Evolutionary conservation across 2,113 vertebrate species (phyloP), one percentile per base, ranked within the genome.

Genomic region (Rattus rattus): DNA sequence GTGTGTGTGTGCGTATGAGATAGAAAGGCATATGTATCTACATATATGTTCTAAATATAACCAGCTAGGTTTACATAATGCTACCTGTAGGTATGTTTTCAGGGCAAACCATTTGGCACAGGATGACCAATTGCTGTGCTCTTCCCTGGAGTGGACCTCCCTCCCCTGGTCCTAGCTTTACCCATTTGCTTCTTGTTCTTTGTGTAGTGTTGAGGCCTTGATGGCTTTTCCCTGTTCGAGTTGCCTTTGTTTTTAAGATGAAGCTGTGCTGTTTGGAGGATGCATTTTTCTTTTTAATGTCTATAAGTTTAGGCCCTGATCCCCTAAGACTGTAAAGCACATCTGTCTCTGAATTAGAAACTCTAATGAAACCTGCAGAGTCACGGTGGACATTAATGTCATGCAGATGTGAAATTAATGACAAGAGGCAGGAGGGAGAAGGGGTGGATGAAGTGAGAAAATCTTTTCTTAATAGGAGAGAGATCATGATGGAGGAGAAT

Each of bases 281-380:
- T 28, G 67, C 2, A 30, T 30, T 84, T 28, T 26, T 77, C 72
- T 52, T 61, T 90, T 92, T 7, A 65, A 86, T 47, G 28, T 91
- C 85, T 73, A 49, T 72, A 95, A 79, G 12, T 36, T 80, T 92
- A 88, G 87, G 7, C 49, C 7, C 69, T 61, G 49, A 26, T 84
- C n/a, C 69, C 72, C 90, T 94, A 94, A 96, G 92, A 91, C 91
- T 59, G 59, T 61, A 81, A 84, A 92, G 49, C 56, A 79, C 67
- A 28, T 93, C 49, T 75, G 67, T 80, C 73, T 92, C 91, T 91
- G 83, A 76, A 79, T 76, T 75, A 77, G 79, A 88, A 94, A 89
- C 73, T 72, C 1, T 85, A 76, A 79, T 86, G 61, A 92, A 94
- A 49, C 28, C 36, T 94, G 63, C 43, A 63, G 49, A 81, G 69